phyloP scores from a whole-genome alignment of 1,140 invertebrate genomes.

The Cotesia chilonis region DNA sequence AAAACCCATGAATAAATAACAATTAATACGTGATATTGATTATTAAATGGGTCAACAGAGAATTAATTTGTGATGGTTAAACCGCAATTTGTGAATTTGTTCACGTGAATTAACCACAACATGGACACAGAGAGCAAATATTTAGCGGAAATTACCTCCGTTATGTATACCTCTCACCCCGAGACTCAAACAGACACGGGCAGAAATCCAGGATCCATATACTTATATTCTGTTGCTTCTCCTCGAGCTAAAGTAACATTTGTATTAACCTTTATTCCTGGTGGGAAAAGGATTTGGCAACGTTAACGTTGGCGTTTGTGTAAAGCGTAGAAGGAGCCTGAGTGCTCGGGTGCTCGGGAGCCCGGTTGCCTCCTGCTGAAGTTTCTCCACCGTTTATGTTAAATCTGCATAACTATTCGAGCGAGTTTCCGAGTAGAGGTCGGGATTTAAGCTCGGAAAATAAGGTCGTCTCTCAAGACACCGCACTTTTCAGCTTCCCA shows the following conservation, averaged over 20 bases:
- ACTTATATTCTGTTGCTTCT: background rate
- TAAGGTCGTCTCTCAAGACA: slow-evolving; percentile 19
- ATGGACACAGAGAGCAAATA: background rate
- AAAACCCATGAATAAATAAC: too few relatives aligned
- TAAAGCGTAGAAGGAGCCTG: background rate
- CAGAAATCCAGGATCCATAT: background rate
- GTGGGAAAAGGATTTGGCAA: slow-evolving; percentile 16
- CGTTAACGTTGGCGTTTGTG: slow-evolving; percentile 13
- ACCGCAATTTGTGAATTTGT: too few relatives aligned
- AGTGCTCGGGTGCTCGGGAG: background rate
- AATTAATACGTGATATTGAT: too few relatives aligned
- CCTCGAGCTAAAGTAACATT: background rate
- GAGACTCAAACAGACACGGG: background rate
- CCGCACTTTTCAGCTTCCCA: slow-evolving; percentile 19
- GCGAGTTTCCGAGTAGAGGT: slow-evolving; percentile 8
- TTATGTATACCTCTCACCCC: background rate
- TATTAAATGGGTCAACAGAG: too few relatives aligned
- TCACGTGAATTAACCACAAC: too few relatives aligned
- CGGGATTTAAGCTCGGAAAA: slow-evolving; percentile 34
- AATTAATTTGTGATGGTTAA: slow-evolving; percentile 2
- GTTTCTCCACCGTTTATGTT: slow-evolving; percentile 21
- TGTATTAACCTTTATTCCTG: slow-evolving; percentile 15
- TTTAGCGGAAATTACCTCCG: slow-evolving; percentile 12
- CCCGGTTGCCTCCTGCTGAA: too few relatives aligned
- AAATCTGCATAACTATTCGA: slow-evolving; percentile 36